phyloP scores from a whole-genome alignment of 1,140 invertebrate species.

The Oncopeltus fasciatus region DNA sequence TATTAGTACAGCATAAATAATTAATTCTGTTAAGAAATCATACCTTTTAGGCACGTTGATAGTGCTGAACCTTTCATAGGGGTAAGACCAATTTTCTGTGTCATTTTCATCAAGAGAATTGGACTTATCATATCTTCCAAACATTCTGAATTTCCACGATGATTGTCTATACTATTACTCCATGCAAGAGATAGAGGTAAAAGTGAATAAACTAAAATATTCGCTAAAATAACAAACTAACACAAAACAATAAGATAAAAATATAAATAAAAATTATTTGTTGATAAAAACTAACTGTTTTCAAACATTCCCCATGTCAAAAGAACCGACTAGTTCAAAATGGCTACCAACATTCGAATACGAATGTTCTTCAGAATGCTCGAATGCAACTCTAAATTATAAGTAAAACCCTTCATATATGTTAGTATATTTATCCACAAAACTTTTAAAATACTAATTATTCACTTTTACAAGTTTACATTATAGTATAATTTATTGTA shows the following conservation, averaged over 20 bases:
- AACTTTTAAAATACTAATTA: no score
- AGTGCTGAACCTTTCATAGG: not conserved
- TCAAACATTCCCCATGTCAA: not conserved
- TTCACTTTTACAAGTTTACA: no score
- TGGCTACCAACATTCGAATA: not conserved
- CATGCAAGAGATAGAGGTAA: not conserved
- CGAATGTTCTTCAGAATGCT: no score
- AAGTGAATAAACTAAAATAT: not conserved
- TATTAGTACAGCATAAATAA: not conserved
- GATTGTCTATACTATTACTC: not conserved
- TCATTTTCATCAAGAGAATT: not conserved
- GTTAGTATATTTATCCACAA: no score
- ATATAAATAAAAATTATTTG: not conserved
- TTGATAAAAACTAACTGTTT: not conserved
- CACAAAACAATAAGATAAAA: not conserved
- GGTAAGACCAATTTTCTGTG: constrained; percentile 1
- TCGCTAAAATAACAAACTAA: not conserved
- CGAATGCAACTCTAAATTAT: no score
- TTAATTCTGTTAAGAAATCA: not conserved
- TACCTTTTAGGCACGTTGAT: not conserved
- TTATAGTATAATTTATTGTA: no score
- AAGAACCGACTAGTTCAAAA: not conserved
- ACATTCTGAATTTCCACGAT: not conserved
- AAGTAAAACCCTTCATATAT: no score
- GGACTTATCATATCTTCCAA: not conserved